Evolutionary conservation across 1,140 invertebrate species (phyloP), one percentile per base, ranked within the genome.

Genomic region (Pseudomyrmex sp.): DNA sequence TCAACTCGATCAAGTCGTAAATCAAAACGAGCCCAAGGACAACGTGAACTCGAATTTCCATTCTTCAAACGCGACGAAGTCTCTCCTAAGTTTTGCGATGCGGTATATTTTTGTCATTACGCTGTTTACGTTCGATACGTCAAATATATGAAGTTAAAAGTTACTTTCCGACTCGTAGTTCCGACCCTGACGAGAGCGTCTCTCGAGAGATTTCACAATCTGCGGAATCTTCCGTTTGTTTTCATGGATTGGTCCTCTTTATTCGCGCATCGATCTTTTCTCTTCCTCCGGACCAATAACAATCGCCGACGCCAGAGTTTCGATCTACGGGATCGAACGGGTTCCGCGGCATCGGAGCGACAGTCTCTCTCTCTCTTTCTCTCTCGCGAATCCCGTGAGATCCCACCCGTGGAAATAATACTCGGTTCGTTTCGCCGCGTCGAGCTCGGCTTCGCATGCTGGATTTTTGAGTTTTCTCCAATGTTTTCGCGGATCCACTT

Each of bases 161-260:
- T 80, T 35, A 35, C 35, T 35, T 80, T 50, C 18, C 59, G 66
- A 8, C 44, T 20, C 23, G 15, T 54, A 48, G 8, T 20, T 79
- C 65, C 76, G 44, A 46, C 10, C 66, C 75, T 77, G 75, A 15
- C 20, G 26, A 26, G 63, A 48, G 26, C 15, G 23, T 72, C 66
- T 59, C 76, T 48, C 44, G 44, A 3, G 73, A 75, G 72, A 76
- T 52, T 82, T 54, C 18, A 62, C 59, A 72, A 82, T 65, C 80
- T 48, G 59, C 48, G 10, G 59, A 82, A 63, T 65, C 80, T 75
- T 82, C 44, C 72, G 70, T 76, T 76, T 76, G 80, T 82, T 82
- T 82, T 76, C 80, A 76, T 75, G 72, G 59, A 82, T 54, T 82
- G 80, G 70, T 50, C 70, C 59, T 73, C 69, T 48, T 65, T 63